Percentiles rank a stretch among this genome's conserved stretches.
Evolutionary conservation across 2,797 vertebrate species (phyloP).

Genomic region (Ibycter americanus): DNA sequence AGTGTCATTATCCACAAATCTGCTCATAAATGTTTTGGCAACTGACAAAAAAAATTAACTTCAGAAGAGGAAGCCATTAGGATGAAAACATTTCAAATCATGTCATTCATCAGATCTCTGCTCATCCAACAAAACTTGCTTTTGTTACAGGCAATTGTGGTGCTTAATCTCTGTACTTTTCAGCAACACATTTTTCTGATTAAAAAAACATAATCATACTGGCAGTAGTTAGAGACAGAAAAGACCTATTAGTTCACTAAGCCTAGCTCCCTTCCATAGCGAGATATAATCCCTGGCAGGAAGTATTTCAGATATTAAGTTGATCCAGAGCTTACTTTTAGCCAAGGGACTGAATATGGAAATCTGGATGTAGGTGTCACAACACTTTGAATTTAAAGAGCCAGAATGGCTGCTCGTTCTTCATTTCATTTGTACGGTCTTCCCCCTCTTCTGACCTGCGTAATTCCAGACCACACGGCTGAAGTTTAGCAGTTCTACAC

Average conservation of each 20-base stretch:
- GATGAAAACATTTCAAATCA: conserved; percentile 74
- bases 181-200: conserved; percentile 69
- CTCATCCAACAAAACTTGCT: conserved; percentile 69
- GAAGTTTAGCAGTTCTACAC: background rate
- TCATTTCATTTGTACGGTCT: background rate
- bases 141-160: conserved; percentile 66
- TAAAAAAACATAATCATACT: conserved; percentile 62
- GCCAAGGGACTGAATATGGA: background rate
- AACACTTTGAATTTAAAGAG: background rate
- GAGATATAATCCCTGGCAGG: conserved; percentile 49
- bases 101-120: conserved; percentile 72
- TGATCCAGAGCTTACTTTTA: conserved; percentile 43
- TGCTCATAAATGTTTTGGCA: conserved; percentile 75
- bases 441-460: background rate
- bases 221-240: conserved; percentile 56
- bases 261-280: conserved; percentile 34
- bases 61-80: conserved; percentile 70
- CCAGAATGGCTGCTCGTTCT: background rate
- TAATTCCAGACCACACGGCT: fast-evolving
- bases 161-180: conserved; percentile 60
- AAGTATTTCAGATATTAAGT: background rate
- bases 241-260: conserved; percentile 59
- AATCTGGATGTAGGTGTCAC: background rate
- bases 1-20: conserved; percentile 73
- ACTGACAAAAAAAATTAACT: conserved; percentile 72